Evolutionary conservation across 2,888 invertebrate species (phyloP).

Genomic region (Thera obeliscata): DNA sequence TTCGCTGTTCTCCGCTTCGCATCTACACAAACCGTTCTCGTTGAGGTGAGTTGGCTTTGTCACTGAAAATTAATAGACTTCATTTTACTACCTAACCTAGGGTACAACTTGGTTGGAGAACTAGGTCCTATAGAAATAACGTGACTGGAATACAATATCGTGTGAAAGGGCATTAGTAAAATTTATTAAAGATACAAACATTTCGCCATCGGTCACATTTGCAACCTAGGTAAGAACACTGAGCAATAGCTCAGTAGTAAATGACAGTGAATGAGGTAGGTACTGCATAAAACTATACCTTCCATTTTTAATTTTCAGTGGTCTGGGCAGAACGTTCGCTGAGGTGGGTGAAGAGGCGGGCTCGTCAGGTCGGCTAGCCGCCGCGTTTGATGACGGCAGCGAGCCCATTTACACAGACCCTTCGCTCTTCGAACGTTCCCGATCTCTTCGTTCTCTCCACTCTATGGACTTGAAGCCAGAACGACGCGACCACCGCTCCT

Average conservation of each 20-base stretch:
- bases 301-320: slow-evolving; percentile 53
- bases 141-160: neutral
- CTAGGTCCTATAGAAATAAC: neutral
- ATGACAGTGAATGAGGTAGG: too few species aligned
- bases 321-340: slow-evolving; percentile 72
- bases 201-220: too few species aligned
- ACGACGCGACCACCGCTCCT: slow-evolving; percentile 72
- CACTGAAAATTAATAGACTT: neutral
- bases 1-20: slow-evolving; percentile 87
- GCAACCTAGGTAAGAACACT: too few species aligned
- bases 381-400: slow-evolving; percentile 93
- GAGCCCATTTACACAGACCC: slow-evolving; percentile 97
- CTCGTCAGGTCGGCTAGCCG: slow-evolving; percentile 77
- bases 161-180: too few species aligned
- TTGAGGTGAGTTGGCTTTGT: slow-evolving; percentile 74
- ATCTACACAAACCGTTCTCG: slow-evolving; percentile 88
- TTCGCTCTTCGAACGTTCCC: slow-evolving; percentile 93
- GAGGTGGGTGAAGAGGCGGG: slow-evolving; percentile 78
- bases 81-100: neutral
- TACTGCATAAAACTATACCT: too few species aligned
- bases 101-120: neutral
- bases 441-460: slow-evolving; percentile 88
- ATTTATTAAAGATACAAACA: too few species aligned
- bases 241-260: too few species aligned
- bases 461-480: slow-evolving; percentile 84